Conservation (phyloP, 2,888 invertebrate species). For the Monoplex corrugatus region DNA sequence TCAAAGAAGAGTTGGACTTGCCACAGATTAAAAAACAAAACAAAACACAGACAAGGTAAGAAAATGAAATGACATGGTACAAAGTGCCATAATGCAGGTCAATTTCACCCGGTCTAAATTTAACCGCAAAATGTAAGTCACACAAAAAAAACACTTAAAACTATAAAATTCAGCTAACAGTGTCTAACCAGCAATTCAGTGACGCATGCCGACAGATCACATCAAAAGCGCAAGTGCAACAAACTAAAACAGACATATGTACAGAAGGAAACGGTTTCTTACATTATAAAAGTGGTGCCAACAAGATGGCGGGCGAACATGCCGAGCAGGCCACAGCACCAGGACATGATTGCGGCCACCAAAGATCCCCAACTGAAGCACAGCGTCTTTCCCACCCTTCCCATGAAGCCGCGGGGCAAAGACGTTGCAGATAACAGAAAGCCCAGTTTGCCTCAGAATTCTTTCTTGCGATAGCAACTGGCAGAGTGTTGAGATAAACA, state of each 20-base stretch:
- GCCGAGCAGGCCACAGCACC: background rate
- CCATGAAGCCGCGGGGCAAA: slow-evolving; percentile 18
- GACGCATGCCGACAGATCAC: background rate
- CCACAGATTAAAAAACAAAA: no score
- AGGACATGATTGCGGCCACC: background rate
- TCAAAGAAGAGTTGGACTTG: no score
- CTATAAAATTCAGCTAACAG: no score
- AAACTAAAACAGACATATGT: background rate
- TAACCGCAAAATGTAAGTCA: no score
- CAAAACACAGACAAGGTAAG: no score
- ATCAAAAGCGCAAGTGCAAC: background rate
- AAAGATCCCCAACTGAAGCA: background rate
- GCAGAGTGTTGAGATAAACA: background rate
- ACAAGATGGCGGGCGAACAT: background rate
- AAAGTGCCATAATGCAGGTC: no score
- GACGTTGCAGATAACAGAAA: slow-evolving; percentile 12
- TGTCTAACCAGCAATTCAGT: no score
- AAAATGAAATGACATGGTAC: no score
- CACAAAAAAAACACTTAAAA: no score
- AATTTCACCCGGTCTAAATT: no score
- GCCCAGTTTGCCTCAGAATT: slow-evolving; percentile 8
- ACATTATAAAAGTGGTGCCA: background rate
- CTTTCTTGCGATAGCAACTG: background rate
- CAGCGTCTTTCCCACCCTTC: slow-evolving; percentile 34
- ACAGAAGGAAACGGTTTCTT: background rate